phyloP scores from a whole-genome alignment of 1,140 invertebrate species.

The Pachyrhynchus sulphureomaculatus region DNA sequence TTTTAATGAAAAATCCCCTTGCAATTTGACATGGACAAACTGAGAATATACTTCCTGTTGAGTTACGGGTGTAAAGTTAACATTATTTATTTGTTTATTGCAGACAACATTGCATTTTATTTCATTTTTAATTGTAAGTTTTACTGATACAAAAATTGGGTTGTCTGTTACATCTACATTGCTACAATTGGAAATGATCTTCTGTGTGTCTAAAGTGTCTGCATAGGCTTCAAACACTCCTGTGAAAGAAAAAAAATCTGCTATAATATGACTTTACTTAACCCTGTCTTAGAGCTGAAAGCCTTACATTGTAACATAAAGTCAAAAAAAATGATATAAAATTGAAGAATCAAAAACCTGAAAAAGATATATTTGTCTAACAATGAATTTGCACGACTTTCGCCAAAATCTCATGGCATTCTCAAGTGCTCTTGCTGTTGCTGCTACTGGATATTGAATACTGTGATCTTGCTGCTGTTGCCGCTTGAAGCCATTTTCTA shows the following conservation, averaged over 20 bases:
- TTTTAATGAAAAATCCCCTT: constrained; percentile 54
- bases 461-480: too few species aligned
- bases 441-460: too few species aligned
- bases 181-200: constrained; percentile 49
- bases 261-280: background rate
- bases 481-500: too few species aligned
- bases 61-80: constrained; percentile 50
- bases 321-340: too few species aligned
- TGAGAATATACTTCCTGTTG: constrained; percentile 63
- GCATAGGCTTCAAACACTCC: constrained; percentile 30
- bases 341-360: too few species aligned
- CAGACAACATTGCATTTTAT: constrained; percentile 67
- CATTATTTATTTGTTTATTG: constrained; percentile 68
- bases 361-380: too few species aligned
- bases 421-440: too few species aligned
- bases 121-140: constrained; percentile 52
- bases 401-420: too few species aligned
- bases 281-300: background rate
- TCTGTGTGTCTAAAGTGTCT: constrained; percentile 26
- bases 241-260: too few species aligned
- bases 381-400: too few species aligned
- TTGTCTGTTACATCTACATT: constrained; percentile 76
- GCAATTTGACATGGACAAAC: constrained; percentile 66
- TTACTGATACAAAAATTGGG: constrained; percentile 66
- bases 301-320: constrained; percentile 54